phyloP scores from a whole-genome alignment of 2,113 vertebrate genomes.

The Entomyzon cyanotis region DNA sequence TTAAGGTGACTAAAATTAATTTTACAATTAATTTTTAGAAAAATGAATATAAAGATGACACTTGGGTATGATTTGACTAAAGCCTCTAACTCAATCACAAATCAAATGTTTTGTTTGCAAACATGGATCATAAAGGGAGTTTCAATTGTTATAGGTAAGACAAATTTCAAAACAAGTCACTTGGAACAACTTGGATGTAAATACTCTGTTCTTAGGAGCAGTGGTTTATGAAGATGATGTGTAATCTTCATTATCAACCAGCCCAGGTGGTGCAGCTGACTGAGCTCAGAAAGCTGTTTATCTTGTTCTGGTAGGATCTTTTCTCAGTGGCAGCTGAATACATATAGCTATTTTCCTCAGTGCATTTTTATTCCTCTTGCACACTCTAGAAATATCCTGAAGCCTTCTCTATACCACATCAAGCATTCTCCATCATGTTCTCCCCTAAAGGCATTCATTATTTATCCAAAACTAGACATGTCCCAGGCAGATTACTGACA shows the following conservation, averaged over 20 bases:
- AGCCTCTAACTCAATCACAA: background rate
- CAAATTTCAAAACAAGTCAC: background rate
- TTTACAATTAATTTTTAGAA: background rate
- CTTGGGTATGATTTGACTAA: background rate
- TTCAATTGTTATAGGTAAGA: background rate
- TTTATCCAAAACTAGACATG: background rate
- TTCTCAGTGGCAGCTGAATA: background rate
- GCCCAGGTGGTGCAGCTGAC: background rate
- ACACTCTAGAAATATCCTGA: background rate
- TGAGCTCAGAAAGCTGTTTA: background rate
- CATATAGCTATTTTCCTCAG: background rate
- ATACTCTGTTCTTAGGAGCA: background rate
- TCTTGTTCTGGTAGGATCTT: background rate
- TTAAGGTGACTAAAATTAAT: background rate
- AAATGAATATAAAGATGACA: background rate
- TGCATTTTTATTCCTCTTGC: background rate
- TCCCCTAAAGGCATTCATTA: constrained; percentile 1
- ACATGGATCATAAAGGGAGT: background rate
- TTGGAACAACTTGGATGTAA: background rate
- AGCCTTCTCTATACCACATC: background rate
- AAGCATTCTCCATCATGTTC: background rate
- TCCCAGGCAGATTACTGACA: background rate
- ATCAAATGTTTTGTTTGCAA: background rate
- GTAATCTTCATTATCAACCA: background rate
- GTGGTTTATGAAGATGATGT: background rate